Conservation (phyloP, 2,888 invertebrate species). For the Cryptus viduatorius region DNA sequence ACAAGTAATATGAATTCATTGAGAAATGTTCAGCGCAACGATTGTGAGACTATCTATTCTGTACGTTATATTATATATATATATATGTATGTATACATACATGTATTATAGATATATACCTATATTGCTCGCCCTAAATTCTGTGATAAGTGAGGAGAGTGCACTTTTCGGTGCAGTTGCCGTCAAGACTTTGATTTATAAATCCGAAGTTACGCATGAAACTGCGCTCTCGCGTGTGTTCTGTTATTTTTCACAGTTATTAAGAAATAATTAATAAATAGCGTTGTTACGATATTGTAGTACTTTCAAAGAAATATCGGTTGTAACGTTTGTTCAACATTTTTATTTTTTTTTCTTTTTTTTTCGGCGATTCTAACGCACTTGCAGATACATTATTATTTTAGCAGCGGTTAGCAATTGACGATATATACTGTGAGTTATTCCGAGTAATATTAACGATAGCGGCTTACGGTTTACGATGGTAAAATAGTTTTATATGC, state of each 20-base stretch:
- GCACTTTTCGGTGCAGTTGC: conserved; percentile 40
- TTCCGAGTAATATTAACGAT: neutral
- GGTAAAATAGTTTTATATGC: neutral
- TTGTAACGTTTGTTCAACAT: neutral
- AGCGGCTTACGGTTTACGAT: neutral
- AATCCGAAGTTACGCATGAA: conserved; percentile 39
- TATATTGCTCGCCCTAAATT: conserved; percentile 57
- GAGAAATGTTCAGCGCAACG: conserved; percentile 59
- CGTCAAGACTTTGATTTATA: conserved; percentile 31
- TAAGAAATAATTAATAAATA: conserved; percentile 1
- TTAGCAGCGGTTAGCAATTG: neutral
- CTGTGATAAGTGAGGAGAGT: conserved; percentile 63
- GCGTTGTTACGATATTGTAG: conserved; percentile 1
- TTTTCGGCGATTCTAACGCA: neutral
- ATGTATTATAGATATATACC: conserved; percentile 35
- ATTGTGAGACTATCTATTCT: conserved; percentile 58
- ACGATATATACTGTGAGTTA: conserved; percentile 3
- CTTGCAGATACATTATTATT: neutral
- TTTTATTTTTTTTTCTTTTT: neutral
- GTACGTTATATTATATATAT: conserved; percentile 47
- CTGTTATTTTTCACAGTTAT: conserved; percentile 38
- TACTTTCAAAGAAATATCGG: neutral
- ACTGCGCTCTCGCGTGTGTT: neutral
- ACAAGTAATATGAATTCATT: conserved; percentile 40
- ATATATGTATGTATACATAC: conserved; percentile 11